These are phyloP conservation scores for Cydia pomonella DNA, from an alignment of 1,140 invertebrate genomes.

Conservation along the genomic window DNA sequence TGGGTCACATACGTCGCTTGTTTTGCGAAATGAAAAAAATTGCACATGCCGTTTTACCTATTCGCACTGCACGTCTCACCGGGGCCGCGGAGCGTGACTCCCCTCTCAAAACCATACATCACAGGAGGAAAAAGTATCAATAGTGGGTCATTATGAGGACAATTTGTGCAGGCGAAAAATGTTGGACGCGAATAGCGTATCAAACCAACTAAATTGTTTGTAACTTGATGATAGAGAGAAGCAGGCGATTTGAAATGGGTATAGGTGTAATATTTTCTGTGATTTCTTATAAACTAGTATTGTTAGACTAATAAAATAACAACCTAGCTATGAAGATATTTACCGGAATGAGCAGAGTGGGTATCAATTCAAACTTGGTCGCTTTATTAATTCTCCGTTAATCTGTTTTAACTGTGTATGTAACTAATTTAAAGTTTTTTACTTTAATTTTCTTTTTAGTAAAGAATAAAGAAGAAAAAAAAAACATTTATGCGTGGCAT, in stretches of 20 bases:
- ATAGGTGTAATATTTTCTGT: background rate
- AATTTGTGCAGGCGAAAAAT: constrained; percentile 26
- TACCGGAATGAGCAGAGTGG: too few relatives aligned
- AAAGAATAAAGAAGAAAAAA: background rate
- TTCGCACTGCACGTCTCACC: background rate
- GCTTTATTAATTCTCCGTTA: too few relatives aligned
- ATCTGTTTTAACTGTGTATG: too few relatives aligned
- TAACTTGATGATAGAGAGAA: constrained; percentile 7
- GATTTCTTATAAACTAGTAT: background rate
- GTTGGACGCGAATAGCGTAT: constrained; percentile 9
- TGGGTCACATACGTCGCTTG: background rate
- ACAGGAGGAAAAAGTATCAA: constrained; percentile 30
- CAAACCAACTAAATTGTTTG: background rate
- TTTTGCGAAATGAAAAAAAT: background rate
- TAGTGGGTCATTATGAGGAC: constrained; percentile 26
- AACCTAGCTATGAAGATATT: too few relatives aligned
- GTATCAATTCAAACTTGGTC: too few relatives aligned
- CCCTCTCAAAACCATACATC: constrained; percentile 25
- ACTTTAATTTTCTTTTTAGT: background rate
- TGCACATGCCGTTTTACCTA: background rate
- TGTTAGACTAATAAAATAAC: background rate
- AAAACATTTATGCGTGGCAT: too few relatives aligned
- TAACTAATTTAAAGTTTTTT: background rate
- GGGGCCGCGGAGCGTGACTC: constrained; percentile 16
- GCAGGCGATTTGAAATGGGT: background rate